phyloP scores from a whole-genome alignment of 1,140 invertebrate species.

The Euwallacea similis region DNA sequence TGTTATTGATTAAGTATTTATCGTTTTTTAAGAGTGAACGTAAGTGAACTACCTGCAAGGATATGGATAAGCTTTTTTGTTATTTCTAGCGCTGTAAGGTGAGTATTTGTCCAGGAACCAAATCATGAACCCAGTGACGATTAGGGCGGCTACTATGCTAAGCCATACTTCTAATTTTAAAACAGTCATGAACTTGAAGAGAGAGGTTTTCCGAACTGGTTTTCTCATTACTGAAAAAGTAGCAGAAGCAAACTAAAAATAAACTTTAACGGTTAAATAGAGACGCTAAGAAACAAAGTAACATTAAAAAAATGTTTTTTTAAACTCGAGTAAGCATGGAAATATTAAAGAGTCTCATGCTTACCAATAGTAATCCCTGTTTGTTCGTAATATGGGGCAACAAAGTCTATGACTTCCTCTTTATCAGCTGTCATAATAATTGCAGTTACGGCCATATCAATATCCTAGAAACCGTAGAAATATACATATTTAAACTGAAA shows the following conservation, averaged over 20 bases:
- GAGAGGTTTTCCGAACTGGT: constrained; percentile 76
- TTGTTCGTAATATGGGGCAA: constrained; percentile 89
- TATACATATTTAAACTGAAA: not conserved
- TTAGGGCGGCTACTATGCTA: constrained; percentile 79
- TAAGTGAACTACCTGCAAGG: constrained; percentile 67
- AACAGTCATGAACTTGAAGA: constrained; percentile 94
- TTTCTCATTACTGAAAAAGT: constrained; percentile 73
- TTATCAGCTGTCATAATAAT: constrained; percentile 91
- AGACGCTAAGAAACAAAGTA: not conserved
- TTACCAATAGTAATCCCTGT: constrained; percentile 82
- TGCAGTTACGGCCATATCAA: constrained; percentile 82
- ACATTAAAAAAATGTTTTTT: not conserved
- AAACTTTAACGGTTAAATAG: not conserved
- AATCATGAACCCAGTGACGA: constrained; percentile 82
- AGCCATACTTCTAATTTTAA: constrained; percentile 85
- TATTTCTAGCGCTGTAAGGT: constrained; percentile 85
- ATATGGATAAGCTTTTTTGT: constrained; percentile 77
- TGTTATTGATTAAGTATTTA: constrained; percentile 49
- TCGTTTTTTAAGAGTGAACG: not conserved
- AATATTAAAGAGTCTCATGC: not conserved
- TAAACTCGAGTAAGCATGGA: not conserved
- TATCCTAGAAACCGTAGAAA: constrained; percentile 63
- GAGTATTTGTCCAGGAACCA: constrained; percentile 89
- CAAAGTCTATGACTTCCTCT: constrained; percentile 91
- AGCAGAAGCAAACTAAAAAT: no score